phyloP scores from a whole-genome alignment of 30 jellyfish, hydroid and myxozoan genomes.

The Haliclystus octoradiatus region DNA sequence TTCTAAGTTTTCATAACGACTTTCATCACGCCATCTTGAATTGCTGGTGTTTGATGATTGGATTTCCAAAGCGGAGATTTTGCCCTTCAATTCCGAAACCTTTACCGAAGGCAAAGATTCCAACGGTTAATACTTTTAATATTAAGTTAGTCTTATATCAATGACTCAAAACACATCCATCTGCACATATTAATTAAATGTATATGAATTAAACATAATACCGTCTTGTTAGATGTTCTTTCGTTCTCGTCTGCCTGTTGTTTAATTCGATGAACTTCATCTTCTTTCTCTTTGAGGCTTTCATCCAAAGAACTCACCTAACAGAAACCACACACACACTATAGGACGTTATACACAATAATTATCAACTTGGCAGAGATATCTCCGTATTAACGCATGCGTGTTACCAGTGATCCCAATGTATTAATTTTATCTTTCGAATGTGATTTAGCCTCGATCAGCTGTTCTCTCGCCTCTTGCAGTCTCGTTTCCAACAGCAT shows the following conservation, averaged over 20 bases:
- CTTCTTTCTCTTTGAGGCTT: conserved; percentile 57
- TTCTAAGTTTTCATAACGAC: no score
- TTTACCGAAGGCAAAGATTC: no score
- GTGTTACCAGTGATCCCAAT: conserved; percentile 79
- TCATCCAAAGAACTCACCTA: conserved; percentile 78
- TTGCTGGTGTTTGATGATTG: no score
- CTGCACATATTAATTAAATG: no score
- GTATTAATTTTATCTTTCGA: conserved; percentile 82
- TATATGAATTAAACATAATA: no score
- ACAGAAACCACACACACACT: not conserved
- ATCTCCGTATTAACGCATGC: not conserved
- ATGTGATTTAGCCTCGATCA: conserved; percentile 46
- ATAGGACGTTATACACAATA: not conserved
- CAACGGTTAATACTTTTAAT: no score
- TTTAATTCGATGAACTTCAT: conserved; percentile 26
- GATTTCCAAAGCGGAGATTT: no score
- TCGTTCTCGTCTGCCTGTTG: conserved; percentile 11
- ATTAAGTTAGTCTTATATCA: no score
- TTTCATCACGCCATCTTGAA: no score
- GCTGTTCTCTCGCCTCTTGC: conserved; percentile 81
- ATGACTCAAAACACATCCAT: no score
- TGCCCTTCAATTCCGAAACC: no score
- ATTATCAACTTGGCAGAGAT: not conserved
- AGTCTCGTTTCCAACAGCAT: conserved; percentile 51
- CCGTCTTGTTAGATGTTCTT: conserved; percentile 25